phyloP scores from a whole-genome alignment of 2,797 vertebrate species.

The Florisuga fusca region DNA sequence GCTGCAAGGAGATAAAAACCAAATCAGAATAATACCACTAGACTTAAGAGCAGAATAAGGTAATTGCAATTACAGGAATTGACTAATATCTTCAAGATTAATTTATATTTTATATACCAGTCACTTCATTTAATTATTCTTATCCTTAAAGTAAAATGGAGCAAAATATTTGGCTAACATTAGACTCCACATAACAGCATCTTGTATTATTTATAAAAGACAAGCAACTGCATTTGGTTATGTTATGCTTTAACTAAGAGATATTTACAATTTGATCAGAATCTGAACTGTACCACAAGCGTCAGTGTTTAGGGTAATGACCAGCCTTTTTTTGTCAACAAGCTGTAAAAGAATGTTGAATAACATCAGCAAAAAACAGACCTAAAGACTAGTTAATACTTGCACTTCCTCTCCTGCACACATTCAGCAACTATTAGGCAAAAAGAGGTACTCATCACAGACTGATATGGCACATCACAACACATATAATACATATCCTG shows the following conservation, averaged over 20 bases:
- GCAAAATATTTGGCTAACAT: neutral
- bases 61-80: slow-evolving; percentile 42
- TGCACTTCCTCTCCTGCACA: neutral
- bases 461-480: neutral
- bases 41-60: too few species aligned
- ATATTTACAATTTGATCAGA: slow-evolving; percentile 23
- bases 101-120: slow-evolving; percentile 3
- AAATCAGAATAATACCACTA: neutral
- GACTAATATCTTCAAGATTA: slow-evolving; percentile 14
- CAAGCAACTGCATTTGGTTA: neutral
- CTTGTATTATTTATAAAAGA: neutral
- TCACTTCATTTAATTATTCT: neutral
- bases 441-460: neutral
- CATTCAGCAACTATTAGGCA: neutral
- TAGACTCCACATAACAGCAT: neutral
- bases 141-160: neutral
- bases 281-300: neutral
- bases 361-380: neutral
- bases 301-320: neutral
- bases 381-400: slow-evolving; percentile 11
- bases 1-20: neutral
- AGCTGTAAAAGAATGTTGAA: neutral
- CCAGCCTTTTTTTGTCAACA: neutral
- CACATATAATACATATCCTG: neutral
- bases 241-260: neutral